Base-by-base conservation (phyloP, 2,888 invertebrate genomes). In the Venusia cambrica region DNA sequence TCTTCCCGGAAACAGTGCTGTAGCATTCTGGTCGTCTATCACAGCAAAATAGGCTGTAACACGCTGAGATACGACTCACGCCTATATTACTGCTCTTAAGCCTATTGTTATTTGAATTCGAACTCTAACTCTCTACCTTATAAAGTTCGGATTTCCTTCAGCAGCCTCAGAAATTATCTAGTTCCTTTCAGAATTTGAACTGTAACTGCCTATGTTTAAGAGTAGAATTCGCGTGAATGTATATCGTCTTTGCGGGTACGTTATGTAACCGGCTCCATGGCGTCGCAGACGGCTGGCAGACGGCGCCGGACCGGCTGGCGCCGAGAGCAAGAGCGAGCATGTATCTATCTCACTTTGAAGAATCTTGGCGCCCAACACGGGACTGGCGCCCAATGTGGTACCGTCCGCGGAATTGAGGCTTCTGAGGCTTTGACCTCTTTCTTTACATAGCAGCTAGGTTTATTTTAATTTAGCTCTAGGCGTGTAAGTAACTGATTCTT, bases 271-370 rank as follows among this genome's bases (percentile, higher is more conserved):
- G 77, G 78, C 78, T 76, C 78, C 77, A 57, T 38, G 28, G 45
- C 50, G 78, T 62, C 78, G 77, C 68, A 76, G 77, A 75, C 78
- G 53, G 47, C 50, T 50, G 52, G 51, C 58, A 75, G 70, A 71
- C 79, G 89, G 88, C 88, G 88, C 88, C 89, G 73, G 79, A 55
- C 77, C 68, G 87, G 63, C 88, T 84, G 89, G 89, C 89, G 88
- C 88, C 73, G 57, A 34, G 62, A 69, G 50, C 19, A 61, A 56
- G 69, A 70, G 50, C 36, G 45, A 26, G 27, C 36, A 38, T 49
- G 27, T 31, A 25, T 32, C 51, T 54, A 50, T 60, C 60, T 48
- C 60, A 2, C 62, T 54, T 48, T 57, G 59, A 51, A 51, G 60
- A 60, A 45, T 51, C 26, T 39, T 63, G 62, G 63, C 79, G 79